These are phyloP conservation scores for Calidris pygmaea DNA, from an alignment of 2,113 vertebrate species.

Conservation along the genomic window DNA sequence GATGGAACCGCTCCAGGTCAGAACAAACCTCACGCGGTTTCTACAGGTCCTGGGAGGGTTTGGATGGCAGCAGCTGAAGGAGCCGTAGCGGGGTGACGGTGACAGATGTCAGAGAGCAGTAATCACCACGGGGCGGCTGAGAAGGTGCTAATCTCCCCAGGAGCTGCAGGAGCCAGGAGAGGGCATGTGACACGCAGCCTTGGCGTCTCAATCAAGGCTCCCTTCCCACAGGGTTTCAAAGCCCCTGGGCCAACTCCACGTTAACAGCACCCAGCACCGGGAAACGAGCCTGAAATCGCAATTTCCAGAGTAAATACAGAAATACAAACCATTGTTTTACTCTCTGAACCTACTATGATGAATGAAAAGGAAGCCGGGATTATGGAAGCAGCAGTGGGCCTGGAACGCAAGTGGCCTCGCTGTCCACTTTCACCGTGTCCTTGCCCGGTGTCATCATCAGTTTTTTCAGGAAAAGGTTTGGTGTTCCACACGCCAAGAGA, in stretches of 20 bases:
- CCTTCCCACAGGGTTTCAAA: rapidly evolving
- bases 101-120: neutral
- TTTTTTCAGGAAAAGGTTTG: slow-evolving; percentile 66
- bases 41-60: neutral
- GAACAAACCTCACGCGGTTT: too few species aligned
- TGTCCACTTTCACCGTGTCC: neutral
- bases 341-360: neutral
- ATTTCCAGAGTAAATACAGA: neutral
- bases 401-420: neutral
- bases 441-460: slow-evolving; percentile 2
- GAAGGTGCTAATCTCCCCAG: neutral
- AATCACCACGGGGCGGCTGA: neutral
- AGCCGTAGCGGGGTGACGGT: rapidly evolving
- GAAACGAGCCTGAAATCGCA: rapidly evolving
- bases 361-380: neutral
- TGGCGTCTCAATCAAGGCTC: neutral
- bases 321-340: neutral
- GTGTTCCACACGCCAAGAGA: slow-evolving; percentile 52
- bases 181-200: neutral
- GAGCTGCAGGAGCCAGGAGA: neutral
- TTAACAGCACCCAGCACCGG: neutral
- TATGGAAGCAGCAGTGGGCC: neutral
- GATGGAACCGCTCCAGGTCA: neutral
- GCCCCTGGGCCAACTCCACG: neutral
- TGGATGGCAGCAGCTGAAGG: neutral